Percentiles rank a stretch among this genome's conserved stretches.
phyloP scores from a whole-genome alignment of 2,113 vertebrate genomes.

The Entomyzon cyanotis region DNA sequence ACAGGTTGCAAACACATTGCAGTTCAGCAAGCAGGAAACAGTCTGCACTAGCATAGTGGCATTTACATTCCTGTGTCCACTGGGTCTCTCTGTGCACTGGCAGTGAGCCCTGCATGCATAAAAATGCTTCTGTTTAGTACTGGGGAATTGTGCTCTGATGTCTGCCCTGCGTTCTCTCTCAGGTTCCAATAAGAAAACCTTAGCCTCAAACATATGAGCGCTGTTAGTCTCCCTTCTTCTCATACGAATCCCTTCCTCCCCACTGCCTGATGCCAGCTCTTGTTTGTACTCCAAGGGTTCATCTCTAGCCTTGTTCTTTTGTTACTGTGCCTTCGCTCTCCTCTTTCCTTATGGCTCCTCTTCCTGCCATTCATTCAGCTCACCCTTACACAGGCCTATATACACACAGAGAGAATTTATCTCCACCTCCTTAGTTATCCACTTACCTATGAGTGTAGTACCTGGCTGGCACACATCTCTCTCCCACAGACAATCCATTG shows the following conservation, averaged over 20 bases:
- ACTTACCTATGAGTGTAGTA: neutral
- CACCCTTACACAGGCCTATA: neutral
- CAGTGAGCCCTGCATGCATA: neutral
- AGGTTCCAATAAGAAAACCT: neutral
- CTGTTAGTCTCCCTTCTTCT: neutral
- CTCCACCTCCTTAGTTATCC: neutral
- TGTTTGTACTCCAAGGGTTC: neutral
- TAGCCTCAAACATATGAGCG: neutral
- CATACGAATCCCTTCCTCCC: neutral
- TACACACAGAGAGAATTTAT: neutral
- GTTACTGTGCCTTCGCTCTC: neutral
- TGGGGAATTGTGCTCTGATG: neutral
- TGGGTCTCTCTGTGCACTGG: neutral
- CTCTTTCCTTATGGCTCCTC: neutral
- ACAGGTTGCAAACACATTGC: neutral
- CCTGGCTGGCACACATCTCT: neutral
- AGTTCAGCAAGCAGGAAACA: neutral
- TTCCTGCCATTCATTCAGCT: neutral
- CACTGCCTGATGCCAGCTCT: neutral
- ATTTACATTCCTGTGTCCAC: constrained; percentile 2
- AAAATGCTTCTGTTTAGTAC: neutral
- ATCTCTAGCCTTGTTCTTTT: neutral
- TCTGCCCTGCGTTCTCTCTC: neutral
- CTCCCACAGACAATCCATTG: neutral
- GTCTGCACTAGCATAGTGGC: neutral